Base-by-base conservation (phyloP, 2,797 vertebrate genomes). In the Danio choprae region DNA sequence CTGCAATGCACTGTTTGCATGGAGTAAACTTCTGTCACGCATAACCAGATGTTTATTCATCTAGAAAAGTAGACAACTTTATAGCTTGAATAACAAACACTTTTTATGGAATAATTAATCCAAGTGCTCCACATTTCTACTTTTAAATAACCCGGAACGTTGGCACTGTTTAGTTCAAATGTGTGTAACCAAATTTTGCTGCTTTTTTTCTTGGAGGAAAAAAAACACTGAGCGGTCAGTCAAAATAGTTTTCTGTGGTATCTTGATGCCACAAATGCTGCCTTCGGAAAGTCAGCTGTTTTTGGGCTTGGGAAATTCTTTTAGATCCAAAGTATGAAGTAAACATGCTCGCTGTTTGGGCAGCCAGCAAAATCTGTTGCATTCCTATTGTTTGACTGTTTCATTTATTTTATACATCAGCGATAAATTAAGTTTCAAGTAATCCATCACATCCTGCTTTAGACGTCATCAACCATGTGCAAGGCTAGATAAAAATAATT, bases 41-140 rank as follows among this genome's bases (percentile, higher is more conserved):
- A 71, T 71, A 71, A 71, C 68, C 68, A 71, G 68, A 71, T 71
- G 68, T 55, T 55, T 71, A 55, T 15, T 71, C 50, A 41, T 55
- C 50, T 55, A 38, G 55, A 58, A 22, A 74, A 56, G 53, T 36
- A 74, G 67, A 40, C 50, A 43, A 13, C 18, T 46, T 67, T 69
- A 53, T 41, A 22, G 22, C 53, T 60, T 46, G 11, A 76, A 64
- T 15, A 76, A 65, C 51, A 62, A 63, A 71, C 68, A 15, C n/a
- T 8, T 40, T 71, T 71, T 55, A 71, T 55, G 50, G 50, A 71
- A 71, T 71, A 71, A 59, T 63, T 46, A 3, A 41, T 46, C 41
- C 36, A 46, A 74, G 43, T n/a, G n/a, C 68, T 71, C 55, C 38
- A 55, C 50, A 55, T 71, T 71, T 71, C 68, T 55, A 50, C 50